Percentiles rank a stretch among this genome's conserved stretches.
Evolutionary conservation across 2,113 vertebrate species (phyloP).

Genomic region (Sitta europaea): DNA sequence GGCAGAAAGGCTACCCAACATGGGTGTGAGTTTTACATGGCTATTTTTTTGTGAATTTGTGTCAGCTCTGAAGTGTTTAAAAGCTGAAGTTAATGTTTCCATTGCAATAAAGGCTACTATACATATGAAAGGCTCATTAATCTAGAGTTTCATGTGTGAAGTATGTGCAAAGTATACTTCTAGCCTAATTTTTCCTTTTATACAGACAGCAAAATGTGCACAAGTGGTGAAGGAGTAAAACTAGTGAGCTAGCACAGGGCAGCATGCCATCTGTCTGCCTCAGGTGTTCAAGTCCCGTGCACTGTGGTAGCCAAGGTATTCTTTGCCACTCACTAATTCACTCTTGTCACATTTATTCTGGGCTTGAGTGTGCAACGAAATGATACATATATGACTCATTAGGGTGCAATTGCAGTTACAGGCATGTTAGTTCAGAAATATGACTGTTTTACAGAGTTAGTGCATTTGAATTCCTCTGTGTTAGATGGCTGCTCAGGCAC

Average conservation of each 20-base stretch:
- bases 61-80: background rate
- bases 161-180: background rate
- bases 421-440: background rate
- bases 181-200: background rate
- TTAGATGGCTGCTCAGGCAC: background rate
- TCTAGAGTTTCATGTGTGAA: background rate
- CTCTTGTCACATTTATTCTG: background rate
- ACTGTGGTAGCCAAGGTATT: background rate
- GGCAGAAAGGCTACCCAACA: background rate
- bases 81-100: background rate
- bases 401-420: background rate
- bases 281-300: background rate
- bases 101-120: background rate
- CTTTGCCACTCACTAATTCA: background rate
- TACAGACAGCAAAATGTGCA: background rate
- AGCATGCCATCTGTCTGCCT: fast-evolving
- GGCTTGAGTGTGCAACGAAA: background rate
- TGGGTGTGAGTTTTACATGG: background rate
- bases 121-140: background rate
- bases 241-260: background rate
- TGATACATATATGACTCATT: background rate
- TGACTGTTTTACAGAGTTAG: background rate
- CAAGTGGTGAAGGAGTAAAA: background rate
- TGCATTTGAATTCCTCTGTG: background rate
- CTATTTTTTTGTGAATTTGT: background rate